phyloP scores from a whole-genome alignment of 2,113 vertebrate genomes.

The Lampris megalopsis region DNA sequence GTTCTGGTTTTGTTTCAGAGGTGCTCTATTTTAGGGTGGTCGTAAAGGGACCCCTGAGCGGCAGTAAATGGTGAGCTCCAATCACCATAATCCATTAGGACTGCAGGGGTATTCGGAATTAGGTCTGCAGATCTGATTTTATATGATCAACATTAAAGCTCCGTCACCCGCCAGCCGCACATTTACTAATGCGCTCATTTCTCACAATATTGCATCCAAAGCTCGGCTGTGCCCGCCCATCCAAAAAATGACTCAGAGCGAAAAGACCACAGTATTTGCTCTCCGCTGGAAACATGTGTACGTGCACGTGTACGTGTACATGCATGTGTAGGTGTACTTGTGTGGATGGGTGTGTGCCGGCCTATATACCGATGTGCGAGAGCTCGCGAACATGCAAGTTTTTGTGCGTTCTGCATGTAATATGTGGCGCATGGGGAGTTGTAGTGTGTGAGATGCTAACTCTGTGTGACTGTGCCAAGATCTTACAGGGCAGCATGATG shows the following conservation, averaged over 20 bases:
- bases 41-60: slow-evolving; percentile 39
- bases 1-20: slow-evolving; percentile 5
- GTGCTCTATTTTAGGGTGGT: slow-evolving; percentile 35
- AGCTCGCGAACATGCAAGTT: too few relatives aligned
- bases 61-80: slow-evolving; percentile 50
- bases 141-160: slow-evolving; percentile 65
- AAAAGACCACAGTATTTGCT: slow-evolving; percentile 38
- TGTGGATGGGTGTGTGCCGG: too few relatives aligned
- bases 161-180: slow-evolving; percentile 34
- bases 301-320: background rate
- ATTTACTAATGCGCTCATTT: slow-evolving; percentile 50
- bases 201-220: slow-evolving; percentile 41
- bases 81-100: slow-evolving; percentile 65
- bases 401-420: slow-evolving; percentile 26
- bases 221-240: slow-evolving; percentile 37
- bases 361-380: too few relatives aligned
- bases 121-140: slow-evolving; percentile 62
- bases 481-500: slow-evolving; percentile 44
- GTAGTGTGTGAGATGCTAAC: slow-evolving; percentile 40
- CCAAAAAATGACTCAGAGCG: slow-evolving; percentile 43
- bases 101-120: slow-evolving; percentile 53
- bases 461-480: slow-evolving; percentile 50
- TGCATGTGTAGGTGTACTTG: background rate
- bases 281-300: background rate
- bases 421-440: slow-evolving; percentile 33